phyloP scores from a whole-genome alignment of 1,140 invertebrate species.

The Rhagoletis zephyria region DNA sequence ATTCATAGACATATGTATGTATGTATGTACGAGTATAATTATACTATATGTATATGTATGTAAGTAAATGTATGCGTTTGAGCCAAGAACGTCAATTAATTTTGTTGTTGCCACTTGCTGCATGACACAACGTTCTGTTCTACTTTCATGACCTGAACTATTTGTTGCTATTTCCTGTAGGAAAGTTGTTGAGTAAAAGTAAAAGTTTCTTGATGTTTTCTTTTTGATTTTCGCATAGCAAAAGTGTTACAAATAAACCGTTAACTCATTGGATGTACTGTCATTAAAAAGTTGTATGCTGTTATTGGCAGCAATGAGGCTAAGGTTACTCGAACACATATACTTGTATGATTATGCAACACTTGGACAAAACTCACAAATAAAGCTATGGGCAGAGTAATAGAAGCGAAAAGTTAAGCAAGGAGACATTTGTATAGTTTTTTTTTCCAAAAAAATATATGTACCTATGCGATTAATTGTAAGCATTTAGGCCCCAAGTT shows the following conservation, averaged over 20 bases:
- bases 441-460: too few species aligned
- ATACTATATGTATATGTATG: not conserved
- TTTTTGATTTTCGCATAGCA: not conserved
- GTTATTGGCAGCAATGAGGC: not conserved
- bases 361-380: too few species aligned
- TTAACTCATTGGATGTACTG: not conserved
- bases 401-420: too few species aligned
- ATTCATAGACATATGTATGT: too few species aligned
- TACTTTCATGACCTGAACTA: not conserved
- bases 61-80: not conserved
- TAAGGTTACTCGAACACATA: too few species aligned
- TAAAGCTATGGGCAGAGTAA: too few species aligned
- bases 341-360: too few species aligned
- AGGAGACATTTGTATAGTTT: not conserved
- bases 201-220: too few species aligned
- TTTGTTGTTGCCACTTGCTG: not conserved
- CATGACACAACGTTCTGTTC: not conserved
- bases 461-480: too few species aligned
- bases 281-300: not conserved
- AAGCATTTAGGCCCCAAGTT: too few species aligned
- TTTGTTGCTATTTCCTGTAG: not conserved
- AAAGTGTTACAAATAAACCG: conserved; percentile 18
- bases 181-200: not conserved
- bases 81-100: not conserved
- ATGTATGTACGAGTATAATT: not conserved